Evolutionary conservation across 2,888 invertebrate genomes (phyloP).

Genomic region (Idaea aversata): DNA sequence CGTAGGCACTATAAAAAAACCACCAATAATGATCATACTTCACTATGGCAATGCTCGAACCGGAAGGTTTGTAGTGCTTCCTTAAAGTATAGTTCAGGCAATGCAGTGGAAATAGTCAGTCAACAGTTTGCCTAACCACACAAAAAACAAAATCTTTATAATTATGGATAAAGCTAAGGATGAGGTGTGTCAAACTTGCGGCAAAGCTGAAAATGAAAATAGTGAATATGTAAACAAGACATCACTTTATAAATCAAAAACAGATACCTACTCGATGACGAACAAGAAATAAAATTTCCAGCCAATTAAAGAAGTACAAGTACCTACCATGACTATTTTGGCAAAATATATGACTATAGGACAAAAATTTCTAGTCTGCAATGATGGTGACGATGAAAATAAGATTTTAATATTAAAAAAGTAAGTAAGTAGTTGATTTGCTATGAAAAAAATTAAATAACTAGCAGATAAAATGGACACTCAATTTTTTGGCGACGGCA

Average conservation of each 20-base stretch:
- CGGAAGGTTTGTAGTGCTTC: constrained; percentile 8
- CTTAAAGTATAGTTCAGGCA: constrained; percentile 5
- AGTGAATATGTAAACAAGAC: constrained; percentile 10
- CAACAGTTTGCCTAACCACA: too few relatives aligned
- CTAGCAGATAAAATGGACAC: constrained; percentile 4
- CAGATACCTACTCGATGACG: background rate
- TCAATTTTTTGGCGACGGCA: constrained; percentile 5
- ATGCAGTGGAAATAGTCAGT: constrained; percentile 4
- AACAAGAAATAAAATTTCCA: constrained; percentile 3
- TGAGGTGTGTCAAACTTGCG: constrained; percentile 5
- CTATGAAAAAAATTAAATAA: constrained; percentile 6
- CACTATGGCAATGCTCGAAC: constrained; percentile 7
- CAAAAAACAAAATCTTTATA: too few relatives aligned
- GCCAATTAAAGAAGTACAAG: constrained; percentile 10
- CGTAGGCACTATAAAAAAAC: too few relatives aligned
- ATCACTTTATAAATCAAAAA: constrained; percentile 7
- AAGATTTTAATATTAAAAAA: constrained; percentile 12
- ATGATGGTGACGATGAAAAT: constrained; percentile 9
- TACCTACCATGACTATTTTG: constrained; percentile 11
- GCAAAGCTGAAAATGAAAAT: constrained; percentile 5
- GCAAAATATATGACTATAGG: too few relatives aligned
- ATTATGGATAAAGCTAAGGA: constrained; percentile 5
- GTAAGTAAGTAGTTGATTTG: too few relatives aligned
- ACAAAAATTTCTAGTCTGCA: constrained; percentile 11
- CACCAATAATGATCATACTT: constrained; percentile 6